Percentiles rank a stretch among this genome's conserved stretches.
Conservation (phyloP, 2,888 invertebrate genomes). For the Drosophila koepferae region DNA sequence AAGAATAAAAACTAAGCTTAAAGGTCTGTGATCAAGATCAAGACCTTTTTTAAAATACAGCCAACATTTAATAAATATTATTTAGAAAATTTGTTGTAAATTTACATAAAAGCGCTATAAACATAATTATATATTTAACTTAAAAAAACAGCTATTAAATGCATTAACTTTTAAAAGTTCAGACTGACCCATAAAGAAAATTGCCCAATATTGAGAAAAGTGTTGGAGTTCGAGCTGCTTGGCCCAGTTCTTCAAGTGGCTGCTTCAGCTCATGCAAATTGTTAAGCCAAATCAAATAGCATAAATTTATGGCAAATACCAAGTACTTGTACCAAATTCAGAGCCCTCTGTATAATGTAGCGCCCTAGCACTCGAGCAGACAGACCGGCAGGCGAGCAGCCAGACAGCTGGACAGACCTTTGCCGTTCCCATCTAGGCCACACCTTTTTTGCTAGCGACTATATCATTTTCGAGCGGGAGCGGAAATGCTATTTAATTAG, state of each 20-base stretch:
- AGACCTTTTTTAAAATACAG: background rate
- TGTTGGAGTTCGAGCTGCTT: background rate
- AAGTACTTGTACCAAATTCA: slow-evolving; percentile 16
- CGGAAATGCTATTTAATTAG: slow-evolving; percentile 80
- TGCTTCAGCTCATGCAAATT: slow-evolving; percentile 12
- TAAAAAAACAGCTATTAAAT: background rate
- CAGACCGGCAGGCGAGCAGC: background rate
- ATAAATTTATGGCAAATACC: slow-evolving; percentile 33
- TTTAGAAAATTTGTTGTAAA: background rate
- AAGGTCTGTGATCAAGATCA: background rate
- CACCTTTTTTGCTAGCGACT: slow-evolving; percentile 59
- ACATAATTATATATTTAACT: background rate
- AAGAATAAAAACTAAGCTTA: no score
- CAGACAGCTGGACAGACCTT: slow-evolving; percentile 22
- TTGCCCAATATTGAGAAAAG: background rate
- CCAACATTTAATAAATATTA: no score
- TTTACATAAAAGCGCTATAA: background rate
- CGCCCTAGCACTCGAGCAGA: slow-evolving; percentile 11
- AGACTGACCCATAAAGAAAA: background rate
- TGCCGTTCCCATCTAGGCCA: slow-evolving; percentile 58
- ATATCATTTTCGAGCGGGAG: slow-evolving; percentile 71
- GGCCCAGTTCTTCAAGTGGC: background rate
- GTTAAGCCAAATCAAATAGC: slow-evolving; percentile 26
- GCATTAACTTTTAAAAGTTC: background rate
- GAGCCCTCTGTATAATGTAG: slow-evolving; percentile 20